Conservation (phyloP, 2,888 invertebrate species). For the Azorinus chamasolen region DNA sequence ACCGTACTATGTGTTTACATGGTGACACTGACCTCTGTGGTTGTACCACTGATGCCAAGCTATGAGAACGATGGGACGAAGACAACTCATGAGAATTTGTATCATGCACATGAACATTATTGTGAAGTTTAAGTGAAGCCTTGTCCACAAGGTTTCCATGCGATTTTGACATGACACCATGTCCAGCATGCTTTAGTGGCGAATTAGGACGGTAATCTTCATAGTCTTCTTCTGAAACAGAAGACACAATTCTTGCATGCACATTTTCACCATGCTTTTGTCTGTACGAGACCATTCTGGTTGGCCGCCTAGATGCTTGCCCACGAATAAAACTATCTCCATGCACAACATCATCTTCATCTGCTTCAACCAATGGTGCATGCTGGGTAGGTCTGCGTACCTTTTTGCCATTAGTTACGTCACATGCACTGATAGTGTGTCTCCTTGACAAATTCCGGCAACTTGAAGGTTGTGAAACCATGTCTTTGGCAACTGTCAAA, state of each 20-base stretch:
- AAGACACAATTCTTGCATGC: constrained; percentile 16
- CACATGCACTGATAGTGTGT: constrained; percentile 61
- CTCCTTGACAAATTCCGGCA: constrained; percentile 34
- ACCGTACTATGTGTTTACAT: constrained; percentile 22
- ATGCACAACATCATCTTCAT: constrained; percentile 20
- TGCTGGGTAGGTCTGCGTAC: constrained; percentile 50
- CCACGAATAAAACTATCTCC: constrained; percentile 43
- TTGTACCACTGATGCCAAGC: constrained; percentile 44
- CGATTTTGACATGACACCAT: constrained; percentile 46
- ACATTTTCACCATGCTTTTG: constrained; percentile 43
- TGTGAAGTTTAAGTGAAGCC: constrained; percentile 15
- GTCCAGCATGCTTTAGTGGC: constrained; percentile 38
- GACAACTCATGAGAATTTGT: constrained; percentile 44
- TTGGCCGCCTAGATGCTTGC: constrained; percentile 39
- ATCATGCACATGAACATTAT: constrained; percentile 41
- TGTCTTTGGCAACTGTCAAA: constrained; percentile 54
- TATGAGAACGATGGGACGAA: constrained; percentile 37
- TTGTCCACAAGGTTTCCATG: constrained; percentile 51
- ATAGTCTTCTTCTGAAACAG: constrained; percentile 19
- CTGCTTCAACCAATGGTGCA: constrained; percentile 39
- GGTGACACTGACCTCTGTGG: constrained; percentile 40
- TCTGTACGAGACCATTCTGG: constrained; percentile 58
- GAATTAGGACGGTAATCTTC: constrained; percentile 22
- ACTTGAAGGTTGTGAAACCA: constrained; percentile 36
- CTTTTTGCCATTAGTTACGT: constrained; percentile 51